phyloP scores from a whole-genome alignment of 2,888 invertebrate species.

The Strigamia maritima region DNA sequence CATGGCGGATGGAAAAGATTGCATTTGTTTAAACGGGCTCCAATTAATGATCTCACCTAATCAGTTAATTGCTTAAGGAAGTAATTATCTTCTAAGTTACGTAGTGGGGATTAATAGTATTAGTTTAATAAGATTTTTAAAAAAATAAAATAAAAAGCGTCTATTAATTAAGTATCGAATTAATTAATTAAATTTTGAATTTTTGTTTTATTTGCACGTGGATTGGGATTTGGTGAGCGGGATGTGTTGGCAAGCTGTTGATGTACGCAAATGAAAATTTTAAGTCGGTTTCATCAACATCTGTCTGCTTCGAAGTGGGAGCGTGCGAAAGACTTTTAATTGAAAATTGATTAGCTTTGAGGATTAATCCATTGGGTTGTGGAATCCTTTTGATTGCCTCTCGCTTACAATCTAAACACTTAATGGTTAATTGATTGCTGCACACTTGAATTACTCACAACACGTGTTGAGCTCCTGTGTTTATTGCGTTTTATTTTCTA shows the following conservation, averaged over 20 bases:
- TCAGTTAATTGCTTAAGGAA: slow-evolving; percentile 37
- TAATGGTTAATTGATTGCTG: slow-evolving; percentile 31
- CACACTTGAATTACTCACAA: slow-evolving; percentile 32
- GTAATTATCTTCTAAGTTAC: slow-evolving; percentile 17
- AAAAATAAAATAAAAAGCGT: too few relatives aligned
- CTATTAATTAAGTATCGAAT: background rate
- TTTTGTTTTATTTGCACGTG: background rate
- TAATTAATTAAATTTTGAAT: background rate
- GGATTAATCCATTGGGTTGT: slow-evolving; percentile 32
- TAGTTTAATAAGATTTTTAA: background rate
- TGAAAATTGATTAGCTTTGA: slow-evolving; percentile 32
- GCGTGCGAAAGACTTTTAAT: slow-evolving; percentile 25
- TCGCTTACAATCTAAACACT: slow-evolving; percentile 34
- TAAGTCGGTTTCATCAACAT: slow-evolving; percentile 28
- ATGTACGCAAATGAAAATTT: slow-evolving; percentile 5
- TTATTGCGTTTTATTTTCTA: slow-evolving; percentile 2
- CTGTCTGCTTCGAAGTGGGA: slow-evolving; percentile 16
- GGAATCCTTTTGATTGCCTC: slow-evolving; percentile 32
- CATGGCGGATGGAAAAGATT: slow-evolving; percentile 36
- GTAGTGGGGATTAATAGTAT: slow-evolving; percentile 19
- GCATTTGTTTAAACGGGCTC: slow-evolving; percentile 36
- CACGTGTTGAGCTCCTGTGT: slow-evolving; percentile 24
- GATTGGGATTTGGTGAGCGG: background rate
- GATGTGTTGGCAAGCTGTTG: background rate
- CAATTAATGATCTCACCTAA: slow-evolving; percentile 37